A percentile compares a stretch with the other conserved stretches of the same genome.
phyloP scores from a whole-genome alignment of 2,113 vertebrate species.

The Trematocara stigmaticum region DNA sequence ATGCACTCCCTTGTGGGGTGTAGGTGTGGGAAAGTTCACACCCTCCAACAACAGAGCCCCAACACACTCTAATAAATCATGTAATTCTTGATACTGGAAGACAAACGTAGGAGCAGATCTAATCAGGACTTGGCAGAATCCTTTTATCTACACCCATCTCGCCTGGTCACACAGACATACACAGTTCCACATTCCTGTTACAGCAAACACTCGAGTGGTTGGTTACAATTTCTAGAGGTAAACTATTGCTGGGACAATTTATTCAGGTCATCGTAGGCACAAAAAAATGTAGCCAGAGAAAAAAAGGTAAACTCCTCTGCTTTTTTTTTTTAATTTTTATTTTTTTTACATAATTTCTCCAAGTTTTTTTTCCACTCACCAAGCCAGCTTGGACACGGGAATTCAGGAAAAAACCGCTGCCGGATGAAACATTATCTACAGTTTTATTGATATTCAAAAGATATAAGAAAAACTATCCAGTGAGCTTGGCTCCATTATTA shows the following conservation, averaged over 20 bases:
- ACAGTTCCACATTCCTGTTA: not conserved
- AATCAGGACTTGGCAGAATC: constrained; percentile 66
- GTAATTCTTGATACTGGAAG: constrained; percentile 72
- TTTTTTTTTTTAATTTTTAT: not conserved
- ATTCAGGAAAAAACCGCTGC: not conserved
- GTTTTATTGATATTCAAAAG: not conserved
- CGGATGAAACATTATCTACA: not conserved
- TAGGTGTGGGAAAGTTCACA: constrained; percentile 61
- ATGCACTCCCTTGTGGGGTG: constrained; percentile 29
- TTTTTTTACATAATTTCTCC: not conserved
- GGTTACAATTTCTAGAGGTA: not conserved
- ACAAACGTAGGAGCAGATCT: constrained; percentile 72
- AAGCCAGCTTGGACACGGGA: not conserved
- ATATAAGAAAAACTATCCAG: not conserved
- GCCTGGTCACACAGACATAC: constrained; percentile 49
- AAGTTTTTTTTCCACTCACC: not conserved
- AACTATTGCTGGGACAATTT: not conserved
- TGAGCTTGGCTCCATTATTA: not conserved
- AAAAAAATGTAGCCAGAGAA: not conserved
- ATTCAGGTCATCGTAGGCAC: not conserved
- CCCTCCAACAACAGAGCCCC: constrained; percentile 30
- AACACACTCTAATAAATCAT: constrained; percentile 69
- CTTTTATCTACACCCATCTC: constrained; percentile 66
- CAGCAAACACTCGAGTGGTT: not conserved
- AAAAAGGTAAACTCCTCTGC: not conserved